Evolutionary conservation across 2,797 vertebrate genomes (phyloP), one percentile per base, ranked within the genome.

Genomic region (Eurystomus glaucurus): DNA sequence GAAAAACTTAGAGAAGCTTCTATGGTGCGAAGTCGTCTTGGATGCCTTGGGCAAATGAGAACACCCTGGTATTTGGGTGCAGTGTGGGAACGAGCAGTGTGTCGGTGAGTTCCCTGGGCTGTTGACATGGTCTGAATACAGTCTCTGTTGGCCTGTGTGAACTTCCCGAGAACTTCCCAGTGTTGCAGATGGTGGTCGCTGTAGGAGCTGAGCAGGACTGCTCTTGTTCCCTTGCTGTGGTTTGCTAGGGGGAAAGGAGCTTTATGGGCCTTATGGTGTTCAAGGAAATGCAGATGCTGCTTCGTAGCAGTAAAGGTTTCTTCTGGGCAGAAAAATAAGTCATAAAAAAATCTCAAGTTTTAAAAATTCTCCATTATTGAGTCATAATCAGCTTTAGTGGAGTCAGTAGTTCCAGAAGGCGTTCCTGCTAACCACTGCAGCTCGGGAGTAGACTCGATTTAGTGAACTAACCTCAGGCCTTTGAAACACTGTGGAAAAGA

Each of bases 1-100:
- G 23, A 17, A 29, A 2, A n/a, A 20, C 45, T 16, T 4, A 0
- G 0, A 20, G 3, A 21, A 15, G 37, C 25, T 14, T 10, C 29
- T 29, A 11, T 4, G 5, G 48, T 33, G 84, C 48, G 68, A 22
- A 51, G 23, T 29, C 7, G 2, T 4, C 2, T 0, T 0, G 37
- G 58, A 1, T 58, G 35, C 22, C 8, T 0, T 7, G 70, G n/a
- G 58, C 17, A 13, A 1, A 9, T 3, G 43, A 11, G 74, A 13
- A 28, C 37, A 37, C 9, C 13, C 21, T 11, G 45, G 13, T 10
- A 3, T n/a, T 39, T 0, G 8, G 29, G 55, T n/a, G 50, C 8
- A 7, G 37, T 16, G 5, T 2, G 10, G 39, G n/a, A 31, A 15
- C 23, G 69, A 19, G 3, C 55, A n/a, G 33, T 0, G 9, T 4